These are phyloP conservation scores for Chrysolina haemoptera DNA, from an alignment of 2,888 invertebrate species.

Conservation along the genomic window DNA sequence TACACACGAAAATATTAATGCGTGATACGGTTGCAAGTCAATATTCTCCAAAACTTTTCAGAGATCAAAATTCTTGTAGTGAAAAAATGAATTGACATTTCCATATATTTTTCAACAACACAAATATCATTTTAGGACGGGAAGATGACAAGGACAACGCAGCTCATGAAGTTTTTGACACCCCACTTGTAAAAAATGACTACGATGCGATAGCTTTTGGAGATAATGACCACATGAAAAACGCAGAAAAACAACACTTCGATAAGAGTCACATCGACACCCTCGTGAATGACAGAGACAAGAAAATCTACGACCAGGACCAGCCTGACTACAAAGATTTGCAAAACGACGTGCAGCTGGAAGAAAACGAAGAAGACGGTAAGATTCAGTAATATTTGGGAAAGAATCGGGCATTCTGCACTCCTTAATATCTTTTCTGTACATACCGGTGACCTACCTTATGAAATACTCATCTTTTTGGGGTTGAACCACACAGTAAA, in stretches of 20 bases:
- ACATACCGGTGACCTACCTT: too few species aligned
- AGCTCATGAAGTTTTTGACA: slow-evolving; percentile 65
- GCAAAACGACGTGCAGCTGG: slow-evolving; percentile 53
- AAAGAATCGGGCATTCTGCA: neutral
- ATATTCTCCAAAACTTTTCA: too few species aligned
- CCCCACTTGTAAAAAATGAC: slow-evolving; percentile 50
- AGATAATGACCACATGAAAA: slow-evolving; percentile 52
- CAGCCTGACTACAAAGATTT: slow-evolving; percentile 56
- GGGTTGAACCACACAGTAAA: neutral
- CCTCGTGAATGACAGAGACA: slow-evolving; percentile 52
- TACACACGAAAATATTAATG: too few species aligned
- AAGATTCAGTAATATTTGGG: slow-evolving; percentile 46
- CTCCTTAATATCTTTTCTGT: too few species aligned
- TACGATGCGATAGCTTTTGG: slow-evolving; percentile 56
- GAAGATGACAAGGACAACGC: slow-evolving; percentile 64
- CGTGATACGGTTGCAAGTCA: too few species aligned
- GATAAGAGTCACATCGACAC: slow-evolving; percentile 57
- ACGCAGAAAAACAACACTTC: slow-evolving; percentile 55
- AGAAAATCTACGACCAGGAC: slow-evolving; percentile 59
- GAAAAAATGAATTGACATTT: too few species aligned
- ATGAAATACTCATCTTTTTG: neutral
- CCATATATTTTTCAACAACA: too few species aligned
- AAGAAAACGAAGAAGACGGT: slow-evolving; percentile 70
- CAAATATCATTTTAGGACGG: slow-evolving; percentile 28
- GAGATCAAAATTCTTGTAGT: too few species aligned